These are phyloP conservation scores for Nasua narica DNA, from an alignment of 2,797 vertebrate genomes.

Conservation along the genomic window DNA sequence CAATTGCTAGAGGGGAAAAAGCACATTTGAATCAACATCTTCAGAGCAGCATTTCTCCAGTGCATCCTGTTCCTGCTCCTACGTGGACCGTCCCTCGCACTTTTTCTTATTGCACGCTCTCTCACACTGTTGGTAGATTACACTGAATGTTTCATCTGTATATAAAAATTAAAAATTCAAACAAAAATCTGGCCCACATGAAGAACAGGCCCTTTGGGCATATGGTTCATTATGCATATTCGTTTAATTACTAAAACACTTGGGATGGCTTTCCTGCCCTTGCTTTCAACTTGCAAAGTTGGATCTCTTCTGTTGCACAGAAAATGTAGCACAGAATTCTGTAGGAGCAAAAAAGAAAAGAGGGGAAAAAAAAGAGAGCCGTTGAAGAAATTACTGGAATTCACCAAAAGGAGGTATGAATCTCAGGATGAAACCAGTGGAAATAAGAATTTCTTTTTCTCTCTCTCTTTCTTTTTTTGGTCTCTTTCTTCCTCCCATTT, in stretches of 20 bases:
- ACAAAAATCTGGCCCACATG: slow-evolving; percentile 89
- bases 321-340: slow-evolving; percentile 80
- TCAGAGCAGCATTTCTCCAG: slow-evolving; percentile 71
- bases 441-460: not conserved
- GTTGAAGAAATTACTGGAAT: slow-evolving; percentile 74
- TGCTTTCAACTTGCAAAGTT: slow-evolving; percentile 86
- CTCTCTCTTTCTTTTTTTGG: not conserved
- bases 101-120: slow-evolving; percentile 73
- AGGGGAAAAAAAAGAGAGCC: not conserved
- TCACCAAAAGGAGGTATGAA: slow-evolving; percentile 67
- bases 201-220: slow-evolving; percentile 89
- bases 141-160: slow-evolving; percentile 86
- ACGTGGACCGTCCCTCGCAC: slow-evolving; percentile 67
- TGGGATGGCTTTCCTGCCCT: slow-evolving; percentile 86
- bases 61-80: slow-evolving; percentile 71
- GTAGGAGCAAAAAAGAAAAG: slow-evolving; percentile 39
- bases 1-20: slow-evolving; percentile 77
- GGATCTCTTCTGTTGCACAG: slow-evolving; percentile 80
- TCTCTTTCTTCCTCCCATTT: not conserved
- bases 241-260: slow-evolving; percentile 90
- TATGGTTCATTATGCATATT: slow-evolving; percentile 90
- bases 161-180: slow-evolving; percentile 92
- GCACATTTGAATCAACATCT: slow-evolving; percentile 74
- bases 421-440: slow-evolving; percentile 33
- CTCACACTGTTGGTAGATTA: slow-evolving; percentile 81